These are phyloP conservation scores for Clinocottus analis DNA, from an alignment of 2,113 vertebrate species.

Conservation along the genomic window DNA sequence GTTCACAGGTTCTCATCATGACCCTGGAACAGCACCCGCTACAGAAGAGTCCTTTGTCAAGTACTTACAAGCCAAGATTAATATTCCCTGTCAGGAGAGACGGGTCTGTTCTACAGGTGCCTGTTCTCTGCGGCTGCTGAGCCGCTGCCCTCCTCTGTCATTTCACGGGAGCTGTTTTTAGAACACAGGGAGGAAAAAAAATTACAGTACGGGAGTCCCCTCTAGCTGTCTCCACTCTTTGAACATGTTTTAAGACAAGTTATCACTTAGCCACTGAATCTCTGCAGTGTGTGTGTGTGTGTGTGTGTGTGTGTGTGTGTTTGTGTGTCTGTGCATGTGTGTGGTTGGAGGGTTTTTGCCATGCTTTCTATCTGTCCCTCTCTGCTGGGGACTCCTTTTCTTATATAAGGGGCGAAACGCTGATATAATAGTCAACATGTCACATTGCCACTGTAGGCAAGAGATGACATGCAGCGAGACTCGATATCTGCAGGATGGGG, in stretches of 20 bases:
- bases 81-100: constrained; percentile 75
- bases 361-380: constrained; percentile 48
- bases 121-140: constrained; percentile 56
- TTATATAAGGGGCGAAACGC: constrained; percentile 78
- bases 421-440: constrained; percentile 80
- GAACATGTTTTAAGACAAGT: constrained; percentile 67
- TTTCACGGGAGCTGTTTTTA: constrained; percentile 78
- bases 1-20: constrained; percentile 71
- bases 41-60: constrained; percentile 73
- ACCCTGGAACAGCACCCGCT: constrained; percentile 59
- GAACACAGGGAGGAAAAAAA: constrained; percentile 62
- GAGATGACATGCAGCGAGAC: constrained; percentile 78
- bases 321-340: background rate
- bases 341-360: constrained; percentile 51
- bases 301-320: constrained; percentile 9
- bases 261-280: constrained; percentile 38
- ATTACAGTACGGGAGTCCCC: constrained; percentile 65
- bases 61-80: constrained; percentile 75
- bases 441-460: constrained; percentile 74
- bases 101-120: constrained; percentile 78
- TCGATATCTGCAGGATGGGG: constrained; percentile 82
- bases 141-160: constrained; percentile 65
- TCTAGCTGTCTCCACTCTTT: constrained; percentile 63
- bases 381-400: constrained; percentile 70
- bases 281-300: constrained; percentile 4